Base-by-base conservation (phyloP, 2,888 invertebrate species). In the Dryobotodes eremita region DNA sequence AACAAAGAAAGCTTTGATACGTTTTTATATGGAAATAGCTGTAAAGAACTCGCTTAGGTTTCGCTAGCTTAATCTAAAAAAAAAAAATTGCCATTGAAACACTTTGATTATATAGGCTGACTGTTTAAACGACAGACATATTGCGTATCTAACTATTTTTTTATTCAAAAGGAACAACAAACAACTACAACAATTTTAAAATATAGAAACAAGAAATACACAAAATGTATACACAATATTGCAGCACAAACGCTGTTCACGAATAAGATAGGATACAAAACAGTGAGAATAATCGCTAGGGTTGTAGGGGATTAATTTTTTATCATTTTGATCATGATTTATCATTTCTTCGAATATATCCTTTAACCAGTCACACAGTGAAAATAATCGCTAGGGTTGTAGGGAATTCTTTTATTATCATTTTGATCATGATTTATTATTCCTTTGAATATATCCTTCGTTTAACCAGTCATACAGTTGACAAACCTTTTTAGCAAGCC, bases 401-500 rank as follows among this genome's bases (percentile, higher is more conserved):
- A n/a, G n/a, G n/a, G n/a, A n/a, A n/a, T n/a, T n/a, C n/a, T n/a
- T n/a, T n/a, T n/a, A n/a, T n/a, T n/a, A n/a, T 10, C 8, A 46
- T 46, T 46, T 46, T 7, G 46, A 46, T 46, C 46, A 46, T 46
- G 46, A 10, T 42, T 2, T 15, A 23, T 69, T 2, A 68, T 50
- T 68, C 53, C 23, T 8, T 31, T 6, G 50, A 31, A 15, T 31
- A 10, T 36, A 36, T 36, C 7, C n/a, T 36, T 36, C n/a, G n/a
- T n/a, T n/a, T 36, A 36, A 36, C 36, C 42, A 42, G 42, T 42
- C 42, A 42, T 42, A 42, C 42, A 42, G n/a, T n/a, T n/a, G 17
- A 69, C 10, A 53, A 79, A 73, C 6, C n/a, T 53, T 76, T 69
- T n/a, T 6, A 59, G 10, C 55, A 62, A 74, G 23, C 31, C 62